Evolutionary conservation across 92 coral and sea anemone species (phyloP).

Genomic region (Zoanthus solanderi): DNA sequence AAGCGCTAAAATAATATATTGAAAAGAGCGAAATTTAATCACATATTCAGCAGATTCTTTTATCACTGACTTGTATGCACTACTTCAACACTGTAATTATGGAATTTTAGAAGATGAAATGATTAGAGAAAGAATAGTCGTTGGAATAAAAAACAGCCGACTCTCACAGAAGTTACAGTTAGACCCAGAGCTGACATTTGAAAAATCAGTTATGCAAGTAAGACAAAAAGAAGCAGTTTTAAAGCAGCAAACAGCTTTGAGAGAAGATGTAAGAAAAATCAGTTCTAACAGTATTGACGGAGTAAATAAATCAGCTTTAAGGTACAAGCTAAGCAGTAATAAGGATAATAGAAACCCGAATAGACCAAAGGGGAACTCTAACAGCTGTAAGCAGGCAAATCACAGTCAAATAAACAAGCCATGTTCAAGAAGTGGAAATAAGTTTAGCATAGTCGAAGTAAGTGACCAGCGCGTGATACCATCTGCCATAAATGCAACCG

Average conservation of each 20-base stretch:
- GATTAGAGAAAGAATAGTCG: slow-evolving; percentile 8
- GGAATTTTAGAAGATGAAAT: background rate
- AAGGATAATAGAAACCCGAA: background rate
- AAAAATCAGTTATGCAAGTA: background rate
- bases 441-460: background rate
- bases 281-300: background rate
- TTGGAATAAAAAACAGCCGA: slow-evolving; percentile 7
- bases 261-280: background rate
- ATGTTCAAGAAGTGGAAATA: background rate
- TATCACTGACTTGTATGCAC: background rate
- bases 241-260: background rate
- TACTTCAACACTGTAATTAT: background rate
- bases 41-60: slow-evolving; percentile 6
- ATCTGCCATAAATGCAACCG: too few species aligned
- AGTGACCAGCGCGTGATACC: background rate
- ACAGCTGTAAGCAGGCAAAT: background rate
- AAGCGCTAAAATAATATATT: background rate
- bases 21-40: background rate
- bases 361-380: background rate
- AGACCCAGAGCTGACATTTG: slow-evolving; percentile 5
- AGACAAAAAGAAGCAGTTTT: background rate
- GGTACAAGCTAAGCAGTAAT: background rate
- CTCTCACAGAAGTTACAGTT: slow-evolving; percentile 15
- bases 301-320: background rate
- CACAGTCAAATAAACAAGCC: background rate